phyloP scores from a whole-genome alignment of 2,113 vertebrate species.

The Pomatostomus ruficeps region DNA sequence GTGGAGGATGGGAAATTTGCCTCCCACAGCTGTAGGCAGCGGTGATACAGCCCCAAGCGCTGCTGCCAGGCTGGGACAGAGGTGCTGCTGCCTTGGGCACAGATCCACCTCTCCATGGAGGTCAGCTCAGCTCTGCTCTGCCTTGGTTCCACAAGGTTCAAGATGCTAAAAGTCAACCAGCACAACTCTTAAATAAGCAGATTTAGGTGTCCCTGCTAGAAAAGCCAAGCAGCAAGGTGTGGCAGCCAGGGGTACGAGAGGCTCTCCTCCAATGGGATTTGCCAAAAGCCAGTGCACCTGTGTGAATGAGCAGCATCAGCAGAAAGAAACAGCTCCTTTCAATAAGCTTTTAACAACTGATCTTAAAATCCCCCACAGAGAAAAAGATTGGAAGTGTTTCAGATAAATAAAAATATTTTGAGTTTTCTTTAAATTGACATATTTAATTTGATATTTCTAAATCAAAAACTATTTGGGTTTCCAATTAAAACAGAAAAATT shows the following conservation, averaged over 20 bases:
- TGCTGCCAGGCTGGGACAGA: neutral
- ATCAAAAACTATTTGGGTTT: neutral
- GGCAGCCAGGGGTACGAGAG: neutral
- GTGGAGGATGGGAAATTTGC: neutral
- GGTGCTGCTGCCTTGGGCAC: neutral
- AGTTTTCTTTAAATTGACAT: neutral
- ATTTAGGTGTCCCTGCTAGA: neutral
- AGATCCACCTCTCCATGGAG: neutral
- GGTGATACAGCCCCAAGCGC: neutral
- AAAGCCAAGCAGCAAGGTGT: neutral
- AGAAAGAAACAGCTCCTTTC: neutral
- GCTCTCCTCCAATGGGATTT: neutral
- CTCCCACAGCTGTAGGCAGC: neutral
- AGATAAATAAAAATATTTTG: neutral
- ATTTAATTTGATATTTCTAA: neutral
- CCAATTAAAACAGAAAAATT: neutral
- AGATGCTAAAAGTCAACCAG: neutral
- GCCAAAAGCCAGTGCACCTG: neutral
- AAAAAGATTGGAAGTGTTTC: neutral
- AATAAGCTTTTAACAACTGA: neutral
- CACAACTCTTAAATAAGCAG: fast-evolving
- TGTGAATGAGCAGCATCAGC: neutral
- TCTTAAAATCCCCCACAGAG: fast-evolving
- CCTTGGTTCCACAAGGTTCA: neutral
- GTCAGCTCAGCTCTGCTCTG: neutral